Base-by-base conservation (phyloP, 2,797 vertebrate genomes). In the Ateles fusciceps region DNA sequence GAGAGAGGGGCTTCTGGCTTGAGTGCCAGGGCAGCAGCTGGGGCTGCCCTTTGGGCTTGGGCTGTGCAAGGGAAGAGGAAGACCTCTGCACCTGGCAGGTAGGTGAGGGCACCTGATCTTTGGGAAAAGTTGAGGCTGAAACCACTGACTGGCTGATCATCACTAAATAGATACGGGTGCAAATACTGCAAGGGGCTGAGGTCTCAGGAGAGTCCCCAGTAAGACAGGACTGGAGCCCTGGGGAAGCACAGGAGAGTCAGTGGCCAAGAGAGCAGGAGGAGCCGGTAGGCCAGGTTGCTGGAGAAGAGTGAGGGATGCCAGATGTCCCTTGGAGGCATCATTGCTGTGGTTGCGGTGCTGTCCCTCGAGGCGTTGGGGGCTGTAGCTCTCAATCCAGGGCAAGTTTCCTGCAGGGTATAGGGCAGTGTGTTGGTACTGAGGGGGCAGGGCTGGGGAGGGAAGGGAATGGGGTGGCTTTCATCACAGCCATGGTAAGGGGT, bases 271-370 rank as follows among this genome's bases (percentile, higher is more conserved):
- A 68, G 9, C 15, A 61, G 42, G 48, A 68, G 48, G 42, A 81
- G 61, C 50, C 4, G 4, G 79, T 42, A 59, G 33, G 14, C 7
- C 7, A 9, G 57, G 33, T 21, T 0, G 13, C 39, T 55, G 84
- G 59, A 17, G 42, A 26, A 11, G 7, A 26, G 48, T 4, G 14
- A 42, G 44, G n/a, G 52, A 89, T 55, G 30, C 61, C n/a, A 75
- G n/a, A 1, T 7, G 11, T 14, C 8, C 78, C 33, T 21, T 0
- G 22, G 76, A 68, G 59, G 28, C 5, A 4, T 15, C 9, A 6
- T 4, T 0, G 3, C 0, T 39, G 5, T 28, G 42, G 13, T 8
- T 81, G 28, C 15, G 26, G 46, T 44, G 55, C 78, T 11, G 28
- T n/a, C 3, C 13, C 5, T 13, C 8, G 14, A 39, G 26, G n/a